These are phyloP conservation scores for Cotesia vestalis DNA, from an alignment of 1,140 invertebrate genomes.

Conservation along the genomic window DNA sequence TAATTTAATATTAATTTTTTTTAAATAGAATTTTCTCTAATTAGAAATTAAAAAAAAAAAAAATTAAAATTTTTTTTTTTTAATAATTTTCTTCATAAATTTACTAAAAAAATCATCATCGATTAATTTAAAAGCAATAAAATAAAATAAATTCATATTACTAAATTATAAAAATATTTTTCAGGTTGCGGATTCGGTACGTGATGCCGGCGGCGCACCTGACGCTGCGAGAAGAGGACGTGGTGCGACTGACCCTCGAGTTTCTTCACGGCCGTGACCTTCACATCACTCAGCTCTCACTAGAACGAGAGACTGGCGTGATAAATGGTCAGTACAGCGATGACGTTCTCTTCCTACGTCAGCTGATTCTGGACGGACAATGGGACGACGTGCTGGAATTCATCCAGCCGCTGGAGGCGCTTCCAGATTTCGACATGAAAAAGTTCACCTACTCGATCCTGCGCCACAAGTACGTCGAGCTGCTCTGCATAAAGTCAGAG, in stretches of 20 bases:
- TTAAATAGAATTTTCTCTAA: no score
- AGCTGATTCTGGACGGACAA: slow-evolving; percentile 95
- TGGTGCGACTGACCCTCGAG: slow-evolving; percentile 89
- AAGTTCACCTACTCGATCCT: slow-evolving; percentile 88
- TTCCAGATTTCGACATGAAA: slow-evolving; percentile 81
- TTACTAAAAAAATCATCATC: no score
- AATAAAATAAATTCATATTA: no score
- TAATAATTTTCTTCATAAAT: no score
- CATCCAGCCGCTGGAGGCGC: slow-evolving; percentile 89
- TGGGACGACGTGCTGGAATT: slow-evolving; percentile 98
- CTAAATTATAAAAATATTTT: slow-evolving; percentile 13
- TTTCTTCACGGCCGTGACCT: slow-evolving; percentile 91
- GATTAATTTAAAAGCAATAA: no score
- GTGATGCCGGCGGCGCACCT: slow-evolving; percentile 84
- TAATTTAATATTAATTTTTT: no score
- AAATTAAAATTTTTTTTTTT: no score
- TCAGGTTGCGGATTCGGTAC: slow-evolving; percentile 72
- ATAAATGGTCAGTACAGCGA: slow-evolving; percentile 92
- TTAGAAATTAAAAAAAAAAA: no score
- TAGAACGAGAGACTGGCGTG: slow-evolving; percentile 94
- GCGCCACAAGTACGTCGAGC: slow-evolving; percentile 93
- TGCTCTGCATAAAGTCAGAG: slow-evolving; percentile 94
- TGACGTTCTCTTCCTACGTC: slow-evolving; percentile 92
- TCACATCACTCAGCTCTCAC: slow-evolving; percentile 88
- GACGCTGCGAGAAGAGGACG: slow-evolving; percentile 88